Evolutionary conservation across 2,888 invertebrate species (phyloP), one percentile per base, ranked within the genome.

Genomic region (Nematopogon swammerdamellus): DNA sequence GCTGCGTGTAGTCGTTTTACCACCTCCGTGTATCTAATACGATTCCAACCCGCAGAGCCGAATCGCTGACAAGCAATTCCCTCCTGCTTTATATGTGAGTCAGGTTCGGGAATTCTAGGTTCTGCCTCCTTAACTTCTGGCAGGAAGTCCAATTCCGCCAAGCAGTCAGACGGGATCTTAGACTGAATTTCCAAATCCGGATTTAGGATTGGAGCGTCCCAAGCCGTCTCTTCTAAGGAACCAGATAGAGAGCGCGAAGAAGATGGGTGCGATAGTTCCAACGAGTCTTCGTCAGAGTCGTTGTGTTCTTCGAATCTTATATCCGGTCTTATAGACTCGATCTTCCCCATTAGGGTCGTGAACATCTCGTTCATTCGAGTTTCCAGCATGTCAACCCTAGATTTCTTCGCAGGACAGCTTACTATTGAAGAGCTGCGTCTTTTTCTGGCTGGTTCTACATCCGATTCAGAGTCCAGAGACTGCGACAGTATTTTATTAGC

Each of bases 281-380:
- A 8, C 8, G 29, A 16, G 2, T 18, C 17, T 29, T 25, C 14
- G 17, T 47, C 30, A 3, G 47, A 47, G 3, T 17, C 10, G 47
- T 8, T 8, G 25, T 25, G 5, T 8, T 25, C 25, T 25, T 25
- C 25, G 8, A 25, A 4, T 25, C 25, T 4, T 8, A 25, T 25
- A 4, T 25, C 25, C 25, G 25, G 25, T 8, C 25, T 25, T 8
- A 25, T 25, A 25, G 25, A 25, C 25, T 25, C 25, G 25, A 25
- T 25, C 25, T 25, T 25, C 25, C 8, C 25, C 25, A 25, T 25
- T 6, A 25, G 25, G 25, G 25, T 25, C 25, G 36, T 19, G 25
- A 48, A 48, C 48, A 43, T 48, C 19, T n/a, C 8, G 10, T 48
- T 44, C 48, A 48, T 48, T 44, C 19, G 42, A 3, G 17, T 20